Conservation (phyloP, 1,140 invertebrate species). For the Andricus grossulariae region DNA sequence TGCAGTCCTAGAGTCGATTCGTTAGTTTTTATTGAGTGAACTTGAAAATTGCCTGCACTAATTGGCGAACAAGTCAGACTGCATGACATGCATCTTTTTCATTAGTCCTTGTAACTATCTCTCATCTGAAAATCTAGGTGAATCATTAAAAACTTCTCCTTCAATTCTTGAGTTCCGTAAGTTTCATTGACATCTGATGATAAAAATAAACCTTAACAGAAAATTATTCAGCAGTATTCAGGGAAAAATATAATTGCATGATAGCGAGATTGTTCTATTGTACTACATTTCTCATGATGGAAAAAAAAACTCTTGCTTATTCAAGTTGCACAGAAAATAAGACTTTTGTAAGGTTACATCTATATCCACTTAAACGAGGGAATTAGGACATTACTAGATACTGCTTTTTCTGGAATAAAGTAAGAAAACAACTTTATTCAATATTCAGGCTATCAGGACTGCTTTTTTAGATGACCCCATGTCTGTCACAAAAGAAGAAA, state of each 20-base stretch:
- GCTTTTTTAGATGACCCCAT: conserved; percentile 1
- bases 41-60: conserved; percentile 9
- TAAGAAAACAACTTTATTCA: neutral
- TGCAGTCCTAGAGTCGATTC: neutral
- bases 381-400: conserved; percentile 20
- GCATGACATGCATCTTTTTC: neutral
- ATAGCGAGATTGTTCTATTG: conserved; percentile 6
- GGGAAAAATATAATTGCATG: neutral
- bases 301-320: conserved; percentile 7
- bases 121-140: conserved; percentile 29
- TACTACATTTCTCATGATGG: neutral
- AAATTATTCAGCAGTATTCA: conserved; percentile 1
- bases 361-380: conserved; percentile 13
- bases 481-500: conserved; percentile 9
- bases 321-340: neutral
- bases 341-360: neutral
- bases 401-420: conserved; percentile 26
- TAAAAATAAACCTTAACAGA: neutral
- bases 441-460: neutral
- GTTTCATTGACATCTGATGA: neutral
- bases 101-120: neutral
- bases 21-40: neutral
- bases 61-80: neutral
- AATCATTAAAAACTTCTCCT: conserved; percentile 11
- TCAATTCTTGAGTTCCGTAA: neutral